Conservation (phyloP, 2,113 vertebrate genomes). For the Pelecanus crispus region DNA sequence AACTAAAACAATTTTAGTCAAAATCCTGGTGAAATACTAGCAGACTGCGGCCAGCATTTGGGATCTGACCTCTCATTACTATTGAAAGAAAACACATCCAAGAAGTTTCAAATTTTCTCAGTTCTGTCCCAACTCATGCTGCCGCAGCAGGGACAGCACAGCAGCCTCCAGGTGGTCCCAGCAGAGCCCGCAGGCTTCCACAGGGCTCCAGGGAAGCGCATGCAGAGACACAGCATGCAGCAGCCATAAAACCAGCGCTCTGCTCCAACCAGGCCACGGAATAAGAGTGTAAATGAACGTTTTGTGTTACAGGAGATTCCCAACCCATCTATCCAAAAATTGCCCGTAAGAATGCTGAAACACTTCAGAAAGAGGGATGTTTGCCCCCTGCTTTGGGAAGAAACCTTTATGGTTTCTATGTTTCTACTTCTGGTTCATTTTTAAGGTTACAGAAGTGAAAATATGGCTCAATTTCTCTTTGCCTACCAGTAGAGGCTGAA, state of each 20-base stretch:
- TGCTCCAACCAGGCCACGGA: neutral
- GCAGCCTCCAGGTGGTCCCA: neutral
- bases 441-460: neutral
- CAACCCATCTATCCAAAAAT: neutral
- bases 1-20: neutral
- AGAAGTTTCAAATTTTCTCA: neutral
- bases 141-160: neutral
- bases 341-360: neutral
- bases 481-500: neutral
- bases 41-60: neutral
- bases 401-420: neutral
- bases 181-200: neutral
- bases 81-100: neutral
- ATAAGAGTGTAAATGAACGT: neutral
- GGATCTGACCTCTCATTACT: neutral
- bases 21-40: neutral
- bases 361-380: neutral
- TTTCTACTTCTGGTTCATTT: neutral
- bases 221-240: fast-evolving
- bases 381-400: neutral
- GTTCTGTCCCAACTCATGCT: neutral
- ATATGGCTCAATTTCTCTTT: neutral
- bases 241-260: neutral
- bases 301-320: neutral
- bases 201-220: fast-evolving